Evolutionary conservation across 2,888 invertebrate species (phyloP).

Genomic region (Polymixis flavicincta): DNA sequence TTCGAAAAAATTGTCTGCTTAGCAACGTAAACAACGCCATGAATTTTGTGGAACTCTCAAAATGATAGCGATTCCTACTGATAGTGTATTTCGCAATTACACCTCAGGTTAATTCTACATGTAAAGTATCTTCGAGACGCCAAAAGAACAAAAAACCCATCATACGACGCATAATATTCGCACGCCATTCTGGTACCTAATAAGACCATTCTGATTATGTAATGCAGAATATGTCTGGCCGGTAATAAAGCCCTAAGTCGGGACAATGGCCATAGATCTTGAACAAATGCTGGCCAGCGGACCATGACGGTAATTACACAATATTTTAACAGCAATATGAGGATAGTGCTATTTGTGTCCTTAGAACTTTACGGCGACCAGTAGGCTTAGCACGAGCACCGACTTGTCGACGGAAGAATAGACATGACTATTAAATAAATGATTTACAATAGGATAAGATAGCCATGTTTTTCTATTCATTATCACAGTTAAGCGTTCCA

Average conservation of each 20-base stretch:
- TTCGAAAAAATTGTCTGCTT: too few relatives aligned
- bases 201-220: constrained; percentile 48
- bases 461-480: too few relatives aligned
- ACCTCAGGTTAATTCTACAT: too few relatives aligned
- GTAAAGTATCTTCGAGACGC: background rate
- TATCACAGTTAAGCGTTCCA: too few relatives aligned
- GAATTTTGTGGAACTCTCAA: too few relatives aligned
- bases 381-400: too few relatives aligned
- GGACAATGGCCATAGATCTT: constrained; percentile 64
- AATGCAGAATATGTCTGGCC: constrained; percentile 60
- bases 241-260: constrained; percentile 62
- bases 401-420: too few relatives aligned
- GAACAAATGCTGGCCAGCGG: constrained; percentile 45
- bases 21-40: too few relatives aligned
- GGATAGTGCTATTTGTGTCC: constrained; percentile 68
- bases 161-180: constrained; percentile 12
- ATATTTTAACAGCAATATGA: constrained; percentile 76
- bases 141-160: constrained; percentile 11
- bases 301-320: constrained; percentile 74
- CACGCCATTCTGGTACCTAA: constrained; percentile 28
- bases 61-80: too few relatives aligned
- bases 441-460: too few relatives aligned
- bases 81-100: too few relatives aligned
- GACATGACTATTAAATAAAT: too few relatives aligned
- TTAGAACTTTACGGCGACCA: constrained; percentile 63